Evolutionary conservation across 2,888 invertebrate genomes (phyloP).

Genomic region (Hylaea fasciaria): DNA sequence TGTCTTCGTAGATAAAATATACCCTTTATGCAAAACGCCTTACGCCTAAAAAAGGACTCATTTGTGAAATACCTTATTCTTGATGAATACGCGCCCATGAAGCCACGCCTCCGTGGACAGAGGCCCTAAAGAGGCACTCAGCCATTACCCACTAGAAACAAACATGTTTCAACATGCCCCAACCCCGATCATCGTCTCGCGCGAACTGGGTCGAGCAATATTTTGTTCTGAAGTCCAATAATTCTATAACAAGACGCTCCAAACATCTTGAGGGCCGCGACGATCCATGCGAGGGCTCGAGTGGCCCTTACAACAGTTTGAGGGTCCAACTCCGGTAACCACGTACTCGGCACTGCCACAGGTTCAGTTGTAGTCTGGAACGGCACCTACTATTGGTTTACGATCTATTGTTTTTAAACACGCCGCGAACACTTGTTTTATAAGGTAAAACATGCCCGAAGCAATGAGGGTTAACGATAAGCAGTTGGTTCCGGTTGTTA

Average conservation of each 20-base stretch:
- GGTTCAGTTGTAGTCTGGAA: neutral
- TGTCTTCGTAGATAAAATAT: too few relatives aligned
- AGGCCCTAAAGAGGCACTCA: constrained; percentile 7
- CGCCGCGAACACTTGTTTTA: too few relatives aligned
- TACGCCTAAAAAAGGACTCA: too few relatives aligned
- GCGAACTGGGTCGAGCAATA: constrained; percentile 7
- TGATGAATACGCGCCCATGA: too few relatives aligned
- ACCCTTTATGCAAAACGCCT: too few relatives aligned
- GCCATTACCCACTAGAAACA: constrained; percentile 11
- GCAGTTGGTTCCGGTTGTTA: too few relatives aligned
- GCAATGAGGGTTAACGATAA: too few relatives aligned
- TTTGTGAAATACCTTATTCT: too few relatives aligned
- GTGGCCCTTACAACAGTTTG: constrained; percentile 8
- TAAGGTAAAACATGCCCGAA: too few relatives aligned
- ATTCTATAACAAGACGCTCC: constrained; percentile 33
- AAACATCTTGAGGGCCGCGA: constrained; percentile 14
- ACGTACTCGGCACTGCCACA: neutral
- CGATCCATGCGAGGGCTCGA: neutral
- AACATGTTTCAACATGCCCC: constrained; percentile 4
- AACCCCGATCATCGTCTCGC: constrained; percentile 7
- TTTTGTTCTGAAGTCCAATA: constrained; percentile 28
- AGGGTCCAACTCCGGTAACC: constrained; percentile 13
- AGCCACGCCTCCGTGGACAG: too few relatives aligned
- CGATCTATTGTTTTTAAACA: too few relatives aligned
- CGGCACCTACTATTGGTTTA: too few relatives aligned